phyloP scores from a whole-genome alignment of 1,140 invertebrate species.

The Protaetia brevitarsis region DNA sequence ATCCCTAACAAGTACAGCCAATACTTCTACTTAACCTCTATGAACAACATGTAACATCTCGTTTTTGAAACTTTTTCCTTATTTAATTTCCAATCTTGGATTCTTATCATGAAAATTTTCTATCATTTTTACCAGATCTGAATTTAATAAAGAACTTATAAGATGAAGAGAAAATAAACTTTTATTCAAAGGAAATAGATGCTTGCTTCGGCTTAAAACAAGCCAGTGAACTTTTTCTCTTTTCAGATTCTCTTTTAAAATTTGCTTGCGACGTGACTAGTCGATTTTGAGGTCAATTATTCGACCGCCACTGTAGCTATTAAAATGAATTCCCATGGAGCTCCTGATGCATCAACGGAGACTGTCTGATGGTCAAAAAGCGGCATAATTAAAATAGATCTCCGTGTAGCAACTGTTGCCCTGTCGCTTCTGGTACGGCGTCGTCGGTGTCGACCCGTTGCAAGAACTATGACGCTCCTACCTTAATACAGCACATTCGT shows the following conservation, averaged over 20 bases:
- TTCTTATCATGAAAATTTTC: too few relatives aligned
- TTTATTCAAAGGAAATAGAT: too few relatives aligned
- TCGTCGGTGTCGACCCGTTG: background rate
- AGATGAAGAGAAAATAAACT: too few relatives aligned
- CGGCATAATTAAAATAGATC: constrained; percentile 3
- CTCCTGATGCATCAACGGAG: background rate
- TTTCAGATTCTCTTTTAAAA: background rate
- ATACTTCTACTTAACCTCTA: too few relatives aligned
- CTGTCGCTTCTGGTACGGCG: background rate
- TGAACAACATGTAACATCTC: too few relatives aligned
- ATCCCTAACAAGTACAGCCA: too few relatives aligned
- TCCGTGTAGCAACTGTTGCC: background rate
- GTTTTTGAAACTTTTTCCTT: too few relatives aligned
- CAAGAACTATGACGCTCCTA: background rate
- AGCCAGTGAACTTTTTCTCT: too few relatives aligned
- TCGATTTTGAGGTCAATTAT: constrained; percentile 3
- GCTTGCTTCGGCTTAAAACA: too few relatives aligned
- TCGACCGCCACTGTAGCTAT: background rate
- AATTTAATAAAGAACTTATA: too few relatives aligned
- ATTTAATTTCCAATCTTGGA: too few relatives aligned
- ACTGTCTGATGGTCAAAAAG: background rate
- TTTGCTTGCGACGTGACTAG: background rate
- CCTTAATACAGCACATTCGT: background rate
- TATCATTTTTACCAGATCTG: too few relatives aligned
- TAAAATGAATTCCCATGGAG: background rate